Evolutionary conservation across 2,797 vertebrate species (phyloP), one percentile per base, ranked within the genome.

Genomic region (Gymnocypris eckloni): DNA sequence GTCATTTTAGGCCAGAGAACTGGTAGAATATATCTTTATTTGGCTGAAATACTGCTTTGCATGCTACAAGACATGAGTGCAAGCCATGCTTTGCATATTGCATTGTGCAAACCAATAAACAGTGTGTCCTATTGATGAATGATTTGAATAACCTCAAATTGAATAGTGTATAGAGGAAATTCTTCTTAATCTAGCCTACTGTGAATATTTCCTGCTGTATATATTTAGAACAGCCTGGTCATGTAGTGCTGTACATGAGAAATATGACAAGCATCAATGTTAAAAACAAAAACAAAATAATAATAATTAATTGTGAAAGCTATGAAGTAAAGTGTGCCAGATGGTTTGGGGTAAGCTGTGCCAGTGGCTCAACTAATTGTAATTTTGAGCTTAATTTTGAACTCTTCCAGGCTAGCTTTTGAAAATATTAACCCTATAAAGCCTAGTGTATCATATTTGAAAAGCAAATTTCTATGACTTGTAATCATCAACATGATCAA

Each of bases 41-140:
- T 20, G 10, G 22, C 61, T 81, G 37, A 67, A 39, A 43, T 56
- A 71, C 37, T 67, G 67, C 48, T 82, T 71, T 82, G 80, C 67
- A 43, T 82, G 18, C 25, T 20, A 11, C 33, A 43, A 82, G 7
- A 41, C 70, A 37, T 3, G 11, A 16, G 7, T 16, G 33, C 52
- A 9, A 56, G 20, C 20, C 20, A 56, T 56, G 20, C 10, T 82
- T 82, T 82, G 52, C 20, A 41, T 56, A 12, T 43, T 5, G 11
- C 20, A 22, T 56, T 77, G 52, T 43, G 25, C 6, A 5, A 56
- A 59, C 4, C 4, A 48, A 48, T 48, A 71, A 67, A 33, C 69
- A 56, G 16, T 28, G 48, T 37, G 54, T 64, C 70, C 39, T 61
- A 25, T 45, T 82, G n/a, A 59, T n/a, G 25, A 4, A 61, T 22